Conservation (phyloP, 2,888 invertebrate species). For the Druceiella hillmani region DNA sequence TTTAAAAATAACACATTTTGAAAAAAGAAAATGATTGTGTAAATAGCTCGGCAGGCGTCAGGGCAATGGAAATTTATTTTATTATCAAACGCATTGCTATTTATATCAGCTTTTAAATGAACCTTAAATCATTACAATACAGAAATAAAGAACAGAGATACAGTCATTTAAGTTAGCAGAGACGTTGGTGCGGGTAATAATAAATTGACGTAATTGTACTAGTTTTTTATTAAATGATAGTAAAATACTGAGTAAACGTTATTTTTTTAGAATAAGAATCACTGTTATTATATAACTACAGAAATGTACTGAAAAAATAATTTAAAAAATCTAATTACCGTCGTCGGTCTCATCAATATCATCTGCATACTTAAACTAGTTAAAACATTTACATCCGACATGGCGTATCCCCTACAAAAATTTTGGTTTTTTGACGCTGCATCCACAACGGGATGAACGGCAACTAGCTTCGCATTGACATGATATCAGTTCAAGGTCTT, state of each 20-base stretch:
- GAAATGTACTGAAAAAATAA: no score
- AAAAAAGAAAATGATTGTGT: no score
- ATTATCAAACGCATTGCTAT: slow-evolving; percentile 2
- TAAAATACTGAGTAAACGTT: no score
- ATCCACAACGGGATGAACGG: slow-evolving; percentile 3
- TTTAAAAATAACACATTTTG: no score
- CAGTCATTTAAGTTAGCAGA: slow-evolving; percentile 3
- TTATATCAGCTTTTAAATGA: neutral
- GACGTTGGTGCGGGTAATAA: neutral
- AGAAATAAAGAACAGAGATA: slow-evolving; percentile 1
- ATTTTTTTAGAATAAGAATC: no score
- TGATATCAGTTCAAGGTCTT: slow-evolving; percentile 2
- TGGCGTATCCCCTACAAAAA: neutral
- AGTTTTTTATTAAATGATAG: neutral
- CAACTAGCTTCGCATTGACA: slow-evolving; percentile 3
- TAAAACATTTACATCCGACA: slow-evolving; percentile 3
- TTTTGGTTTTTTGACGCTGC: slow-evolving; percentile 3
- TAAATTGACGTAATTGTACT: neutral
- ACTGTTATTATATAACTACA: no score
- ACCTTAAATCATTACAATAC: slow-evolving; percentile 1
- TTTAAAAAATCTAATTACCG: slow-evolving; percentile 1
- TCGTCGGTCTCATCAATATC: slow-evolving; percentile 1
- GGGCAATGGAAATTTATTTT: neutral
- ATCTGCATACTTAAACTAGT: neutral
- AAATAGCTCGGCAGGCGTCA: neutral